Percentiles rank a stretch among this genome's conserved stretches.
These are phyloP conservation scores for Dorcus hopei DNA, from an alignment of 2,888 invertebrate genomes.

Conservation along the genomic window DNA sequence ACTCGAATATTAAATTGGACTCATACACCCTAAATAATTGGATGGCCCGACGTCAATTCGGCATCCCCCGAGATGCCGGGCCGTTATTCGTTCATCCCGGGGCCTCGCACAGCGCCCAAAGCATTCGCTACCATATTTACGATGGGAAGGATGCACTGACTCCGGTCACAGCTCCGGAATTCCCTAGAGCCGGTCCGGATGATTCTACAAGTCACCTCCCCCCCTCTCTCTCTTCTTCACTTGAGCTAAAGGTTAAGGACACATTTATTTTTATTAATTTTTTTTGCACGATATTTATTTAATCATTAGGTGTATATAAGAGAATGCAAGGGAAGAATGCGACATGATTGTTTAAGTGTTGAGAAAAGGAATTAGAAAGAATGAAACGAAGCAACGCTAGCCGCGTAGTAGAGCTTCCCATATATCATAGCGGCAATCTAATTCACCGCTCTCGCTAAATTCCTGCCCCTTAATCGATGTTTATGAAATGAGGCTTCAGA, in stretches of 20 bases:
- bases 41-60: constrained; percentile 34
- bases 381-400: too few species aligned
- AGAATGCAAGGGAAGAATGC: too few species aligned
- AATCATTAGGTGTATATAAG: too few species aligned
- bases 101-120: constrained; percentile 18
- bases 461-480: constrained; percentile 47
- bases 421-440: constrained; percentile 11
- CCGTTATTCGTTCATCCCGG: constrained; percentile 11
- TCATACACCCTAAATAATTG: constrained; percentile 35
- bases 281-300: too few species aligned
- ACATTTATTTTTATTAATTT: too few species aligned
- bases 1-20: constrained; percentile 35
- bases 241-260: neutral
- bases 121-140: constrained; percentile 35
- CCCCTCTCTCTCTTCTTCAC: neutral
- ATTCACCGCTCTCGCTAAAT: constrained; percentile 17
- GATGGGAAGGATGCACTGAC: constrained; percentile 41
- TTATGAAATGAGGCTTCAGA: constrained; percentile 49
- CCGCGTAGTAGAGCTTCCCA: too few species aligned
- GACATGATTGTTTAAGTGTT: too few species aligned
- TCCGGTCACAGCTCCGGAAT: constrained; percentile 39
- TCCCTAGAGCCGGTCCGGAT: constrained; percentile 33
- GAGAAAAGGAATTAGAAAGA: too few species aligned
- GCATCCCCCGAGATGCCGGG: constrained; percentile 25
- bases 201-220: constrained; percentile 18